phyloP scores from a whole-genome alignment of 2,888 invertebrate species.

The Meganola albula region DNA sequence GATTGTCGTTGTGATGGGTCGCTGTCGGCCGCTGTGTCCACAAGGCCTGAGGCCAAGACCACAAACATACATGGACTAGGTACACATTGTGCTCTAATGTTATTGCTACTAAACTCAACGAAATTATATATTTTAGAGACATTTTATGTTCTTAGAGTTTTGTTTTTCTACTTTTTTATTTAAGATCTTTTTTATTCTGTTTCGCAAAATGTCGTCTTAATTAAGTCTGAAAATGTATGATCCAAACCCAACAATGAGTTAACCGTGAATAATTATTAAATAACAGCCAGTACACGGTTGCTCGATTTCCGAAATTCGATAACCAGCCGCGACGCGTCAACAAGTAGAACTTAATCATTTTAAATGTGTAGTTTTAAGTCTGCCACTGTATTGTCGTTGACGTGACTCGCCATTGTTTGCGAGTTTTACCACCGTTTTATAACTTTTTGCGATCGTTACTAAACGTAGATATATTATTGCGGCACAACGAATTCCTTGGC shows the following conservation, averaged over 20 bases:
- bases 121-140: slow-evolving; percentile 21
- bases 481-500: slow-evolving; percentile 15
- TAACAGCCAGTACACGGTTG: slow-evolving; percentile 39
- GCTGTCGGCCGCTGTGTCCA: slow-evolving; percentile 33
- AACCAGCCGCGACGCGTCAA: slow-evolving; percentile 67
- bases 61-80: no score
- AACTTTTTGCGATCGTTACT: slow-evolving; percentile 31
- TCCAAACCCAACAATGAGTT: slow-evolving; percentile 35
- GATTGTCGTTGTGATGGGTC: slow-evolving; percentile 62
- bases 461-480: slow-evolving; percentile 25
- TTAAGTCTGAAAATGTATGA: slow-evolving; percentile 21
- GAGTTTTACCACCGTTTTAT: slow-evolving; percentile 47
- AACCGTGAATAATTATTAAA: slow-evolving; percentile 54
- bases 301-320: slow-evolving; percentile 59
- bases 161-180: no score
- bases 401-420: slow-evolving; percentile 62
- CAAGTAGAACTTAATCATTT: slow-evolving; percentile 72
- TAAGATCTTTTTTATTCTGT: no score
- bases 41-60: slow-evolving; percentile 35
- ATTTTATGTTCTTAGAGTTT: slow-evolving; percentile 8
- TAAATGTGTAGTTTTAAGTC: slow-evolving; percentile 63
- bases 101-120: slow-evolving; percentile 23
- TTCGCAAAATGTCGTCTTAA: slow-evolving; percentile 14
- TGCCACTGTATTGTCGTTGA: slow-evolving; percentile 43
- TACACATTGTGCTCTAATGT: slow-evolving; percentile 30